These are phyloP conservation scores for Gymnothorax reevesii DNA, from an alignment of 2,797 vertebrate species.

Conservation along the genomic window DNA sequence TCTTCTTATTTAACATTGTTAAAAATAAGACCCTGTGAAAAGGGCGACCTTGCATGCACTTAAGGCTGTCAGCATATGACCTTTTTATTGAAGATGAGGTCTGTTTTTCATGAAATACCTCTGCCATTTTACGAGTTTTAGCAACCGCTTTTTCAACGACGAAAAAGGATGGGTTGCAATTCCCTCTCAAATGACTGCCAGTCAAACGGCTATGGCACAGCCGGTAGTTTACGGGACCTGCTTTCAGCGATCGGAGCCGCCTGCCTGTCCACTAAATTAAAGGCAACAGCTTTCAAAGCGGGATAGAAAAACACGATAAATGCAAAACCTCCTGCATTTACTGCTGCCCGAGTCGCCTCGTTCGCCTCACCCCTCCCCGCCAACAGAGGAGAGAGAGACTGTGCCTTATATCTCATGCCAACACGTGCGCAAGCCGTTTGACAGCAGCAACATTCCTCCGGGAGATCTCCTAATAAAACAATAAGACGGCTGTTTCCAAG, in stretches of 20 bases:
- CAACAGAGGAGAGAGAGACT: slow-evolving; percentile 31
- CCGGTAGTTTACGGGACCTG: slow-evolving; percentile 28
- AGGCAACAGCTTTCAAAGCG: slow-evolving; percentile 55
- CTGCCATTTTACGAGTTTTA: slow-evolving; percentile 17
- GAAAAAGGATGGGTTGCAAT: slow-evolving; percentile 33
- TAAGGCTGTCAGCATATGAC: too few species aligned
- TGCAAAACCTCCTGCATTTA: slow-evolving; percentile 52
- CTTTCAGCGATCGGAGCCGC: slow-evolving; percentile 9
- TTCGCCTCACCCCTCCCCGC: slow-evolving; percentile 26
- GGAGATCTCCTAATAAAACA: slow-evolving; percentile 58
- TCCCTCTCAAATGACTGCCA: slow-evolving; percentile 42
- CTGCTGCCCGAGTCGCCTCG: slow-evolving; percentile 35
- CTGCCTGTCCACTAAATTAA: slow-evolving; percentile 48
- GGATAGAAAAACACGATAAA: slow-evolving; percentile 28
- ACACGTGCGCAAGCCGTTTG: slow-evolving; percentile 48
- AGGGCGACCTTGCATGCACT: neutral
- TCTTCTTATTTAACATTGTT: neutral
- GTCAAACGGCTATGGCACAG: slow-evolving; percentile 9
- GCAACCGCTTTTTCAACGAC: slow-evolving; percentile 16
- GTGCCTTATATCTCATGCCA: slow-evolving; percentile 54
- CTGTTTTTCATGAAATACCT: neutral
- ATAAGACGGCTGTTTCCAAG: slow-evolving; percentile 43
- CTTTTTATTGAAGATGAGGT: neutral
- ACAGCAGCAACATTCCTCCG: slow-evolving; percentile 44
- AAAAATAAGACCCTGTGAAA: neutral